Evolutionary conservation across 2,888 invertebrate genomes (phyloP).

Genomic region (Morpho helenor): DNA sequence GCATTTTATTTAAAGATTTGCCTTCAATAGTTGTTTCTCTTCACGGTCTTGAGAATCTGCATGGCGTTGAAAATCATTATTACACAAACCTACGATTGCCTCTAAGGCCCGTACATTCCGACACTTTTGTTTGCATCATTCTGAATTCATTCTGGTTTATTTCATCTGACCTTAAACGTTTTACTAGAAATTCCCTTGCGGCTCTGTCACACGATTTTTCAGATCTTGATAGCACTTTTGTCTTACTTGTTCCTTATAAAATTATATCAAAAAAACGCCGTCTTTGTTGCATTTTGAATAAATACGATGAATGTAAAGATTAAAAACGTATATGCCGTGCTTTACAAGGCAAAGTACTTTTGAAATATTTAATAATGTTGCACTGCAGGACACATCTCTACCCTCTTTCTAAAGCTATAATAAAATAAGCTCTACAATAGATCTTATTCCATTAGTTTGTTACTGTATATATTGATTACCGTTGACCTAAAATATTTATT

Average conservation of each 20-base stretch:
- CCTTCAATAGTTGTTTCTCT: constrained; percentile 24
- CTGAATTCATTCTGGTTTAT: constrained; percentile 30
- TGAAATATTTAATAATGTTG: too few species aligned
- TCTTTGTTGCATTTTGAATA: too few species aligned
- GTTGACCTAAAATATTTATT: too few species aligned
- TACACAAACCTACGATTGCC: constrained; percentile 50
- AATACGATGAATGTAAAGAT: too few species aligned
- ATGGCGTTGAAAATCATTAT: constrained; percentile 52
- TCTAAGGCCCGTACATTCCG: constrained; percentile 42
- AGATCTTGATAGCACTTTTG: constrained; percentile 13
- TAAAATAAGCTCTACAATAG: too few species aligned
- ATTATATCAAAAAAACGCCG: constrained; percentile 4
- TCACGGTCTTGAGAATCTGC: constrained; percentile 32
- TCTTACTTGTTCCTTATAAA: constrained; percentile 11
- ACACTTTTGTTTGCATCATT: constrained; percentile 45
- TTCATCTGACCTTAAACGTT: constrained; percentile 20
- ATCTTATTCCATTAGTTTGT: too few species aligned
- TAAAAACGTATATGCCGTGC: too few species aligned
- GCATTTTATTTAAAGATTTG: constrained; percentile 3
- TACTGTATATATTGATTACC: too few species aligned
- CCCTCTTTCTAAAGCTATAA: too few species aligned
- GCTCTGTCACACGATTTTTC: constrained; percentile 18
- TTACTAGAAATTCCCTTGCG: constrained; percentile 19
- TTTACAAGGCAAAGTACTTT: too few species aligned
- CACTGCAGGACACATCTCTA: too few species aligned